Evolutionary conservation across 2,888 invertebrate genomes (phyloP), one percentile per base, ranked within the genome.

Genomic region (Poecilus cupreus): DNA sequence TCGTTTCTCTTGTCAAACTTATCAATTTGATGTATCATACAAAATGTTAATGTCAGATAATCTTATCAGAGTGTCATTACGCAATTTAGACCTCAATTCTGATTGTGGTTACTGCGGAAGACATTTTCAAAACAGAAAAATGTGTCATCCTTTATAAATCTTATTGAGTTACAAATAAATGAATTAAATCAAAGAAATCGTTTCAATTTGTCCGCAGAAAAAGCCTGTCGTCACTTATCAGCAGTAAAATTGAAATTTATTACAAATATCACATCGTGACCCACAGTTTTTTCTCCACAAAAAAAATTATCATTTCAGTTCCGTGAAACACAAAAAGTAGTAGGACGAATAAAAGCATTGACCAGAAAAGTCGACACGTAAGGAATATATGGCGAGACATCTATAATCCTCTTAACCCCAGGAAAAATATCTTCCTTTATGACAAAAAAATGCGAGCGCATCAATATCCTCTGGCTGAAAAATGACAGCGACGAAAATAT

Each of bases 351-450:
- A 60, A 11, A 16, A 60, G 24, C 24, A 24, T 22, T 75, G 26
- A 75, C 13, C 51, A 51, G 72, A 46, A 75, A 75, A 75, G 51
- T 51, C 51, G 75, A 49, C 75, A 54, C 22, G 32, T 32, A 49
- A 26, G 51, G 51, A 51, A 75, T 75, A 75, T 51, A 54, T 75
- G 49, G 32, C n/a, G 32, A 46, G 49, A 75, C 75, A 75, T 75
- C 13, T 18, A 75, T 75, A 75, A 75, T 75, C 75, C 51, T 51
- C 75, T 75, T 75, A 75, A 75, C 13, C 49, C 26, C 16, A 46
- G 6, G 46, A 75, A 75, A 75, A 75, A 75, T 75, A 49, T 32
- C 75, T 75, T 54, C 37, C 32, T 51, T 54, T 51, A 10, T 32
- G 24, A 75, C 51, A 51, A 51, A 75, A 72, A 75, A 75, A 75